A percentile compares a stretch with the other conserved stretches of the same genome.
Evolutionary conservation across 2,888 invertebrate genomes (phyloP).

Genomic region (Crepidodera aurea): DNA sequence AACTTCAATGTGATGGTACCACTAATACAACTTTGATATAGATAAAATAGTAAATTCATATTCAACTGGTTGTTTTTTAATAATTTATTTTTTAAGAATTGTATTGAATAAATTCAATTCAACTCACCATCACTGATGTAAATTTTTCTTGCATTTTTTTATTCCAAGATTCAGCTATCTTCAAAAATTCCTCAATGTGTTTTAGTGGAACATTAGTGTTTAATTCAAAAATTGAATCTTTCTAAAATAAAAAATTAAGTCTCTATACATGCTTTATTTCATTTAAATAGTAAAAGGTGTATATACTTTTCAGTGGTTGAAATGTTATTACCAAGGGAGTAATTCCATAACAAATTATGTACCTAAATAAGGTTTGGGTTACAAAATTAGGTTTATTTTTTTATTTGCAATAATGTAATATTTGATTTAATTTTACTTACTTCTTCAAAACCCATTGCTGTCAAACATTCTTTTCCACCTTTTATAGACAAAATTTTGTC

Average conservation of each 20-base stretch:
- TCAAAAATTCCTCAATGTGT: constrained; percentile 37
- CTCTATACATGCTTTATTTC: neutral
- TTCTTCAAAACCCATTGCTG: constrained; percentile 55
- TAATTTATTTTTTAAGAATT: no score
- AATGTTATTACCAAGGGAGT: no score
- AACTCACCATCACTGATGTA: no score
- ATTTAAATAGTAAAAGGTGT: neutral
- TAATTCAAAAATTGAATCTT: constrained; percentile 39
- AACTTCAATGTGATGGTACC: constrained; percentile 47
- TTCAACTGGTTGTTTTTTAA: no score
- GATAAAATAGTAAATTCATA: no score
- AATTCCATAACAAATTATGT: no score
- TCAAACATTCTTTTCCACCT: constrained; percentile 53
- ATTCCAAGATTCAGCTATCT: constrained; percentile 35
- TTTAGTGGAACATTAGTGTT: constrained; percentile 32
- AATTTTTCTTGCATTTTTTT: constrained; percentile 21
- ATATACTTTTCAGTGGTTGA: no score
- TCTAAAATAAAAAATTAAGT: constrained; percentile 37
- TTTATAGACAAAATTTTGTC: constrained; percentile 49
- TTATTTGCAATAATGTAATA: neutral
- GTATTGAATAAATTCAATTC: no score
- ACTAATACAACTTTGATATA: constrained; percentile 22
- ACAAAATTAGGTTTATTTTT: no score
- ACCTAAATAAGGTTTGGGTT: no score
- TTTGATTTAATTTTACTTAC: constrained; percentile 40